Percentiles rank a stretch among this genome's conserved stretches.
These are phyloP conservation scores for Cremastinae sp. DNA, from an alignment of 2,888 invertebrate species.

Conservation along the genomic window DNA sequence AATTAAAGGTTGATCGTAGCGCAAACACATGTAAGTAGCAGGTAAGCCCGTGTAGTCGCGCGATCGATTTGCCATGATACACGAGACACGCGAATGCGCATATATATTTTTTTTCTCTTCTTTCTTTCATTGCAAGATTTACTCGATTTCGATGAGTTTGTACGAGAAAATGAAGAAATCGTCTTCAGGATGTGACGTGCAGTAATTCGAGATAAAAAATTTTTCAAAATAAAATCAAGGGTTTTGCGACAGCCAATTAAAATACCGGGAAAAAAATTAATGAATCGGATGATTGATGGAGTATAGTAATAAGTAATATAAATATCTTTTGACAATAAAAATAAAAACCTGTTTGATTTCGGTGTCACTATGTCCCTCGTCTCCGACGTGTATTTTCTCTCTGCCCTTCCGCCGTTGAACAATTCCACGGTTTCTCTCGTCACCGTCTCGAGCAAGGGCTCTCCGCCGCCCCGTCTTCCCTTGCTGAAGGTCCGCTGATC, in stretches of 20 bases:
- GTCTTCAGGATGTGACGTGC: background rate
- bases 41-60: slow-evolving; percentile 1
- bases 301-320: too few species aligned
- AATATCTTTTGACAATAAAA: background rate
- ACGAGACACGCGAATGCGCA: slow-evolving; percentile 1
- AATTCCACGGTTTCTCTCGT: slow-evolving; percentile 86
- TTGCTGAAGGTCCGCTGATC: slow-evolving; percentile 85
- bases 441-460: slow-evolving; percentile 84
- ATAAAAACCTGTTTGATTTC: slow-evolving; percentile 77
- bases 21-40: slow-evolving; percentile 25
- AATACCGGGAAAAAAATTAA: background rate
- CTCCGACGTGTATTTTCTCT: slow-evolving; percentile 85
- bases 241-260: too few species aligned
- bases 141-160: slow-evolving; percentile 14
- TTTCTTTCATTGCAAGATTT: slow-evolving; percentile 3
- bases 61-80: slow-evolving; percentile 30
- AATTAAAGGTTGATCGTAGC: slow-evolving; percentile 4
- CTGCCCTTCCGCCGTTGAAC: slow-evolving; percentile 84
- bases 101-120: background rate
- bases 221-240: slow-evolving; percentile 13
- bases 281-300: background rate
- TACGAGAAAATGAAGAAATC: slow-evolving; percentile 36
- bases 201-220: background rate
- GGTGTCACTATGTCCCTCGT: slow-evolving; percentile 82
- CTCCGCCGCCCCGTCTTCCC: slow-evolving; percentile 83